These are phyloP conservation scores for Thomomys bottae DNA, from an alignment of 2,113 vertebrate genomes.

Conservation along the genomic window DNA sequence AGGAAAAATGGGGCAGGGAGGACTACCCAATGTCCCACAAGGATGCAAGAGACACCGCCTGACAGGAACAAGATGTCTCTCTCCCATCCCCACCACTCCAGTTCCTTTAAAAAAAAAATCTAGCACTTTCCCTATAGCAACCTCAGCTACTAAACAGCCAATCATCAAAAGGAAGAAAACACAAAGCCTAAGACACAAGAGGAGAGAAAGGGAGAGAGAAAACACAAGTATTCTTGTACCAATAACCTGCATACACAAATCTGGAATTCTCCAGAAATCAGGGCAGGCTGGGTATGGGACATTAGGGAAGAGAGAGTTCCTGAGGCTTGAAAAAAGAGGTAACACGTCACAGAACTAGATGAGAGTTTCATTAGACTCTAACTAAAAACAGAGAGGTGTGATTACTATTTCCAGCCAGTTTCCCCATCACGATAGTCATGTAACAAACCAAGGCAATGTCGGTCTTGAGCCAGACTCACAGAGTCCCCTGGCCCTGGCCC, in stretches of 20 bases:
- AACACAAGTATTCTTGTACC: constrained; percentile 56
- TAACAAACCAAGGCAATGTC: constrained; percentile 90
- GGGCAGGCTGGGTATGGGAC: background rate
- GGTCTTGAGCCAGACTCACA: constrained; percentile 89
- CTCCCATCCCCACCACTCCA: background rate
- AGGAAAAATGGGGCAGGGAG: constrained; percentile 1
- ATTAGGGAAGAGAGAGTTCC: constrained; percentile 72
- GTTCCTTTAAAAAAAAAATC: constrained; percentile 55
- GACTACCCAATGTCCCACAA: background rate
- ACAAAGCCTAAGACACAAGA: constrained; percentile 54
- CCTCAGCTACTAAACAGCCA: constrained; percentile 59
- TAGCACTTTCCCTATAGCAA: constrained; percentile 36
- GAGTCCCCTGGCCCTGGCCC: too few relatives aligned
- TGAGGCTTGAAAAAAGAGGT: too few relatives aligned
- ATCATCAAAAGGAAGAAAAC: constrained; percentile 29
- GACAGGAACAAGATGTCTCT: constrained; percentile 9
- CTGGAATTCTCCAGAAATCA: constrained; percentile 71
- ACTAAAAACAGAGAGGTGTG: too few relatives aligned
- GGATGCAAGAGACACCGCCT: constrained; percentile 46
- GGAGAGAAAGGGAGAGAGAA: background rate
- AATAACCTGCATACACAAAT: constrained; percentile 7
- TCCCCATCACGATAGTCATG: constrained; percentile 88
- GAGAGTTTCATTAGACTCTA: too few relatives aligned
- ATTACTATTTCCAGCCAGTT: constrained; percentile 89
- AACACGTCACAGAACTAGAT: too few relatives aligned